phyloP scores from a whole-genome alignment of 2,113 vertebrate genomes.

The Motacilla tschutschensis region DNA sequence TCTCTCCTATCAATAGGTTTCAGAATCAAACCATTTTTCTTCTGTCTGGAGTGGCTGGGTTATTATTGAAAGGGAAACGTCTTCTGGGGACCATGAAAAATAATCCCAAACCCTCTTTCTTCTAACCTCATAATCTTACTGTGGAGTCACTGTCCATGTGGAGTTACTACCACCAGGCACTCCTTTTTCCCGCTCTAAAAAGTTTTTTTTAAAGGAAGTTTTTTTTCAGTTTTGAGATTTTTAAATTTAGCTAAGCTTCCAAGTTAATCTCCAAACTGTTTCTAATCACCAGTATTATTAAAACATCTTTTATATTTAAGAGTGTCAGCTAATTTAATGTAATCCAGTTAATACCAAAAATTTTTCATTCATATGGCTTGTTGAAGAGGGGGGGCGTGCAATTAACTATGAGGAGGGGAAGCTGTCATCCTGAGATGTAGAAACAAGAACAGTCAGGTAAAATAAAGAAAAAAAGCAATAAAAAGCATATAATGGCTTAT shows the following conservation, averaged over 20 bases:
- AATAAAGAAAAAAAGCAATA: not conserved
- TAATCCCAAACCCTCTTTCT: not conserved
- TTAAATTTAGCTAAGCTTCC: constrained; percentile 34
- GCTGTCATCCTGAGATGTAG: not conserved
- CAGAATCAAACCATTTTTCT: not conserved
- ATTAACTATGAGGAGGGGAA: not conserved
- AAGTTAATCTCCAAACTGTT: constrained; percentile 27
- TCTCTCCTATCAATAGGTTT: not conserved
- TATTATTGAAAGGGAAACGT: not conserved
- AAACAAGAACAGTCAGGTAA: not conserved
- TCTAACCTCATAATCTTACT: not conserved
- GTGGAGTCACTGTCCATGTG: not conserved
- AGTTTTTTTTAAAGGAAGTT: not conserved
- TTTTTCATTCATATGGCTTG: not conserved
- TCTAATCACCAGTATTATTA: constrained; percentile 18
- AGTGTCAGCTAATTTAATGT: constrained; percentile 42
- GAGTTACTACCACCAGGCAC: not conserved
- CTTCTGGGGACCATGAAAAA: not conserved
- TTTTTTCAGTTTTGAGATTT: not conserved
- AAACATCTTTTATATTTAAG: constrained; percentile 29
- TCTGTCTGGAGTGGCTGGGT: not conserved
- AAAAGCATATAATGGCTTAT: not conserved
- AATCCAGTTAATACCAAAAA: constrained; percentile 42
- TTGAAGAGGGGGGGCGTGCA: not conserved
- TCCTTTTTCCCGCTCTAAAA: not conserved